A percentile compares a stretch with the other conserved stretches of the same genome.
These are phyloP conservation scores for Uropsilus gracilis DNA, from an alignment of 2,113 vertebrate genomes.

Conservation along the genomic window DNA sequence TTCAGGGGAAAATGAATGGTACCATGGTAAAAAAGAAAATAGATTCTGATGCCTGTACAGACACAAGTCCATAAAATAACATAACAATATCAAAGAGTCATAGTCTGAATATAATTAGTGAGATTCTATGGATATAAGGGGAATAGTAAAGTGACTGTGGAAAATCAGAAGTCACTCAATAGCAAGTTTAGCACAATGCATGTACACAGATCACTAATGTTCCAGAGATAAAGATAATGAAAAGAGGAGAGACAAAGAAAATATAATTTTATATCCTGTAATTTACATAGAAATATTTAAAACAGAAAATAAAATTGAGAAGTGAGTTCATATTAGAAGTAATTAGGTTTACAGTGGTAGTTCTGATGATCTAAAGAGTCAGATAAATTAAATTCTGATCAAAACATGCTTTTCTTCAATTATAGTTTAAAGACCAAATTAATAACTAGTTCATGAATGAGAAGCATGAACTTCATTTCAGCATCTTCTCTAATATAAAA, in stretches of 20 bases:
- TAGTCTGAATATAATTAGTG: background rate
- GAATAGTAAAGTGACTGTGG: background rate
- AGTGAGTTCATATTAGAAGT: background rate
- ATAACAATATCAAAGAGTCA: background rate
- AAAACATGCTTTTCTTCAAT: constrained; percentile 2
- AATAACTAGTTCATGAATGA: background rate
- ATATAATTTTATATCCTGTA: no score
- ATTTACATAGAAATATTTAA: no score
- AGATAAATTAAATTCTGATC: constrained; percentile 32
- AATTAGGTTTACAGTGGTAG: background rate
- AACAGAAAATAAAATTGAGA: no score
- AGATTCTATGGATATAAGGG: background rate
- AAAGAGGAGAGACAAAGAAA: background rate
- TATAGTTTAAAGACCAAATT: background rate
- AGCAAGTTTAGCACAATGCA: background rate
- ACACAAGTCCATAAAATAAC: background rate
- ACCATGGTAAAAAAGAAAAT: constrained; percentile 33
- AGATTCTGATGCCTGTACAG: background rate
- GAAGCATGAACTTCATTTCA: background rate
- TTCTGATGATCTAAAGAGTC: background rate
- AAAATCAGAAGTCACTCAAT: background rate
- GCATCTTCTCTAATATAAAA: background rate
- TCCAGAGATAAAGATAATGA: background rate
- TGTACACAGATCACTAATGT: background rate
- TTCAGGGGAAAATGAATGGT: constrained; percentile 63